These are phyloP conservation scores for Drosophila truncata DNA, from an alignment of 1,140 invertebrate species.

Conservation along the genomic window DNA sequence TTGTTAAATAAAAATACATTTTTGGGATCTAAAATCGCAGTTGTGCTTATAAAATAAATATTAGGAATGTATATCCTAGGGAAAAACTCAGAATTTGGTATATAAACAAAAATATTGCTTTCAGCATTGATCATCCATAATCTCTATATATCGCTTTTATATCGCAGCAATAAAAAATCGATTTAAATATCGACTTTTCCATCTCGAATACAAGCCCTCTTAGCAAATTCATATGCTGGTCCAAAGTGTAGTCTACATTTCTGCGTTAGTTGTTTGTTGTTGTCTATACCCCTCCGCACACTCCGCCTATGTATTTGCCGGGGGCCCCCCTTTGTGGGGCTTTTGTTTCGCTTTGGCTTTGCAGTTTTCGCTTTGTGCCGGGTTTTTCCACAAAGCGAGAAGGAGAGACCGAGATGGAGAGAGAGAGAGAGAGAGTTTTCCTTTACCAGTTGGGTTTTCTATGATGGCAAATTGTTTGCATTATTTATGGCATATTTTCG, in stretches of 20 bases:
- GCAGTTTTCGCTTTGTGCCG: slow-evolving; percentile 37
- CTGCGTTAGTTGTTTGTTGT: slow-evolving; percentile 57
- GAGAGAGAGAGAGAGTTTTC: slow-evolving; percentile 23
- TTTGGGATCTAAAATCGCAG: too few species aligned
- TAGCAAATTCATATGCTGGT: background rate
- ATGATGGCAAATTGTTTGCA: slow-evolving; percentile 74
- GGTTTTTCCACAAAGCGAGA: slow-evolving; percentile 12
- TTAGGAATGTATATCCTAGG: too few species aligned
- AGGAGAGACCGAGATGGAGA: background rate
- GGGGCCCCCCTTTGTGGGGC: slow-evolving; percentile 19
- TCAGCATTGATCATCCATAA: too few species aligned
- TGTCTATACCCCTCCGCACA: slow-evolving; percentile 6
- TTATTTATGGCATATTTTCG: slow-evolving; percentile 81
- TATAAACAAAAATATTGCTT: too few species aligned
- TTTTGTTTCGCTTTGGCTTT: slow-evolving; percentile 61
- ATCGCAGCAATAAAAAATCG: background rate
- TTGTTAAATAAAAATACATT: too few species aligned
- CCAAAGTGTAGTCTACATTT: slow-evolving; percentile 31
- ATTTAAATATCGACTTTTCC: background rate
- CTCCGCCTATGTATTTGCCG: slow-evolving; percentile 6
- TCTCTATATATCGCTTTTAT: too few species aligned
- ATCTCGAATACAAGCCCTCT: background rate
- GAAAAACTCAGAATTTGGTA: too few species aligned
- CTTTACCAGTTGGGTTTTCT: slow-evolving; percentile 63
- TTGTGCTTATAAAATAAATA: too few species aligned